phyloP scores from a whole-genome alignment of 2,888 invertebrate genomes.

The Drosophila recens region DNA sequence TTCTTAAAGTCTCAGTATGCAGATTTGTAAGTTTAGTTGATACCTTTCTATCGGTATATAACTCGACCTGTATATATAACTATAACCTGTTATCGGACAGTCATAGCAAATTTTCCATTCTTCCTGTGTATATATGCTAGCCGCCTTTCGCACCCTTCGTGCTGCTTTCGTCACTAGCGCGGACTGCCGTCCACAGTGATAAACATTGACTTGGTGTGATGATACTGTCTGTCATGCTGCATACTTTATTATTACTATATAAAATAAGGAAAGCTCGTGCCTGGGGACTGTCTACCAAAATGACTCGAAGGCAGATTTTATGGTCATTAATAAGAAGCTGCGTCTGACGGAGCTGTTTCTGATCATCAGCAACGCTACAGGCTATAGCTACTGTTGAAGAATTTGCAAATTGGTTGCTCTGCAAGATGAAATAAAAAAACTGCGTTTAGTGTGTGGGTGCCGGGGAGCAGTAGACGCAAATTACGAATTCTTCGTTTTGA shows the following conservation, averaged over 20 bases:
- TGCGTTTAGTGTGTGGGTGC: constrained; percentile 71
- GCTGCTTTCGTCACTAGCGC: no score
- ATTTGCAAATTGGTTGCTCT: constrained; percentile 55
- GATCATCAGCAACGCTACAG: constrained; percentile 8
- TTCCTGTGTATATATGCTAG: no score
- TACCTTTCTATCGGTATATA: no score
- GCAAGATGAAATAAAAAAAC: constrained; percentile 52
- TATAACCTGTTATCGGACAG: no score
- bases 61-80: no score
- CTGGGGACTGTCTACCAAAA: constrained; percentile 62
- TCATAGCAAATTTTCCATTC: no score
- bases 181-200: no score
- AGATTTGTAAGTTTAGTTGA: no score
- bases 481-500: constrained; percentile 37
- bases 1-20: no score
- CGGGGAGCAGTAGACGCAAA: constrained; percentile 47
- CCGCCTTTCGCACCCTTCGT: no score
- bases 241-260: constrained; percentile 18
- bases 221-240: neutral
- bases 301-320: constrained; percentile 80
- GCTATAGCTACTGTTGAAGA: constrained; percentile 48
- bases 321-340: constrained; percentile 74
- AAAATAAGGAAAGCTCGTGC: constrained; percentile 50
- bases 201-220: neutral
- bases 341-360: constrained; percentile 32